Base-by-base conservation (phyloP, 2,113 vertebrate species). In the Strix uralensis region DNA sequence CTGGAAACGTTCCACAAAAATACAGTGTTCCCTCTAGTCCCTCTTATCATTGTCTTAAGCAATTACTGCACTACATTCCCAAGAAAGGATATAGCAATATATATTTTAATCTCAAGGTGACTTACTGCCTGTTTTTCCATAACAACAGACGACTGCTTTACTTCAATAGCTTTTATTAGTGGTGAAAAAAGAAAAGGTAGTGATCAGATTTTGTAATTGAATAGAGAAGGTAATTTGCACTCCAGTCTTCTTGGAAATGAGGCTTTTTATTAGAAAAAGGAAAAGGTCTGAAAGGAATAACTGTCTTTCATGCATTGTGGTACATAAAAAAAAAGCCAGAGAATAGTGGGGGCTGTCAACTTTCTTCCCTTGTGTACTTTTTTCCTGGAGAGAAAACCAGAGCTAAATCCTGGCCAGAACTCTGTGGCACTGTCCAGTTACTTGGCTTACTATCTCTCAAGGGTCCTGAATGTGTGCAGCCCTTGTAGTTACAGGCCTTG, bases 71-170 rank as follows among this genome's bases (percentile, higher is more conserved):
- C 51, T 69, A 22, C 46, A 59, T 83, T 80, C 82, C 86, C 75
- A 75, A 49, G 71, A 57, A 86, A 83, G 66, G 15, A 36, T 77
- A 52, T 9, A 81, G 82, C 30, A 93, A 86, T 72, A 80, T 52
- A 20, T 69, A 80, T 95, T 96, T 90, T 93, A 80, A 90, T 94
- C 87, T 96, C 96, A 95, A 96, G 96, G 95, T 97, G 96, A 97
- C 89, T 93, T 94, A 62, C 79, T 88, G 90, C 51, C 81, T 94
- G 57, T 23, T 87, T 92, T 95, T 84, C 67, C 13, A 7, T 71
- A 75, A 61, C 1, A 2, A 93, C 82, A 83, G 40, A 88, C 42
- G 81, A 73, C 81, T 67, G 92, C 83, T 92, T 94, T 94, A 93
- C 94, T 88, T 96, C 88, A 96, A 51, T 44, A 92, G 81, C 71